Base-by-base conservation (phyloP, 1,140 invertebrate species). In the Himalopsyche phryganea region DNA sequence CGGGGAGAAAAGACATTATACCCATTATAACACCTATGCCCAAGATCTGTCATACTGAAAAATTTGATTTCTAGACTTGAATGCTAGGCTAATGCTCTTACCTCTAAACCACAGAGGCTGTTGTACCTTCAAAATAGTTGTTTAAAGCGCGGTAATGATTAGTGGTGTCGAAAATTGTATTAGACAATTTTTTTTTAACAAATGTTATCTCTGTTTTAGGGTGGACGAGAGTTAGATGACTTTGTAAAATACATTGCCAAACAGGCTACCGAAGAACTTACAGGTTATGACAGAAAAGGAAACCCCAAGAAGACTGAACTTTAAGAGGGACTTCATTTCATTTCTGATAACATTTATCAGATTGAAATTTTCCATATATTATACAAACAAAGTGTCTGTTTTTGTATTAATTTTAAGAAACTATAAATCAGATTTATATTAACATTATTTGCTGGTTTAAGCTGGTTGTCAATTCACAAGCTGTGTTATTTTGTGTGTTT, bases 191-290 rank as follows among this genome's bases (percentile, higher is more conserved):
- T n/a, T n/a, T n/a, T n/a, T n/a, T n/a, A n/a, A n/a, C n/a, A 9
- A 28, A 28, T 28, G 3, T 48, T 50, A 33, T 63, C 65, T 67
- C 65, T 62, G 64, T 58, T 80, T 0, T 72, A 90, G 80, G 93
- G 94, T 70, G 96, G 94, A 6, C 89, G 97, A 57, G 91, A 96
- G 66, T 74, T 97, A 0, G 87, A 98, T 50, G 96, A 98, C 69
- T 98, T 99, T 73, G 71, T 99, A 42, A 96, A 96, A 69, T 99
- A 95, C 76, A 89, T 99, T 67, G 88, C 96, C 23, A 90, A 96
- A 71, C 89, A 98, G 63, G 83, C 96, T 0, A 93, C 92, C 20
- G 80, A 87, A 50, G 92, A 93, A 68, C 83, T 99, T 56, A 92
- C 90, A 63, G 87, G 88, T 48, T 98, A 81, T 71, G 91, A 93